Conservation (phyloP, 2,888 invertebrate genomes). For the Deilephila porcellus region DNA sequence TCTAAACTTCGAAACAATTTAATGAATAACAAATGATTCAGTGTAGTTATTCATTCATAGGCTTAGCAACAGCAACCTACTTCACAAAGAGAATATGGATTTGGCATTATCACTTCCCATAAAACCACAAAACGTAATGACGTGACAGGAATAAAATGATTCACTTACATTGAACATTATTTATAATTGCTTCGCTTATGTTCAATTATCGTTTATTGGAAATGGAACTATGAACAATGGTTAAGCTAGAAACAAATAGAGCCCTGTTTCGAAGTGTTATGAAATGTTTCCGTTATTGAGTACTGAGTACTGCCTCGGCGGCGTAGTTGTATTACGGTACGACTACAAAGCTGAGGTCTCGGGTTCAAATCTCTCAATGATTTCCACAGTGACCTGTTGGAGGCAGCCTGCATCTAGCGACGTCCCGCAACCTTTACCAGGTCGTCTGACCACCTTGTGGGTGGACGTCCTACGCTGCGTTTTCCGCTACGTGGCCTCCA, state of each 20-base stretch:
- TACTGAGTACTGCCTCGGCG: too few relatives aligned
- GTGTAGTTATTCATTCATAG: neutral
- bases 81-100: neutral
- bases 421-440: too few relatives aligned
- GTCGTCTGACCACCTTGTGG: too few relatives aligned
- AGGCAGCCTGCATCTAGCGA: too few relatives aligned
- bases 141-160: neutral
- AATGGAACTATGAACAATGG: neutral
- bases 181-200: neutral
- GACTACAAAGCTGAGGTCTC: too few relatives aligned
- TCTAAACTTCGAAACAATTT: neutral
- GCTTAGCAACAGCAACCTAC: neutral
- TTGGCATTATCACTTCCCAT: neutral
- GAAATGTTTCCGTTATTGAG: neutral
- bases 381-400: too few relatives aligned
- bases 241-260: neutral
- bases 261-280: neutral
- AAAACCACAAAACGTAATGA: constrained; percentile 13
- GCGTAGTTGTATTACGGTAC: too few relatives aligned
- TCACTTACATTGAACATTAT: neutral
- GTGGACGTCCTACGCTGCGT: too few relatives aligned
- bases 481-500: too few relatives aligned
- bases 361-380: too few relatives aligned
- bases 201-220: neutral
- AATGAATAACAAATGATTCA: constrained; percentile 24